Percentiles rank a stretch among this genome's conserved stretches.
phyloP scores from a whole-genome alignment of 1,140 invertebrate genomes.

The Bombus fervidus region DNA sequence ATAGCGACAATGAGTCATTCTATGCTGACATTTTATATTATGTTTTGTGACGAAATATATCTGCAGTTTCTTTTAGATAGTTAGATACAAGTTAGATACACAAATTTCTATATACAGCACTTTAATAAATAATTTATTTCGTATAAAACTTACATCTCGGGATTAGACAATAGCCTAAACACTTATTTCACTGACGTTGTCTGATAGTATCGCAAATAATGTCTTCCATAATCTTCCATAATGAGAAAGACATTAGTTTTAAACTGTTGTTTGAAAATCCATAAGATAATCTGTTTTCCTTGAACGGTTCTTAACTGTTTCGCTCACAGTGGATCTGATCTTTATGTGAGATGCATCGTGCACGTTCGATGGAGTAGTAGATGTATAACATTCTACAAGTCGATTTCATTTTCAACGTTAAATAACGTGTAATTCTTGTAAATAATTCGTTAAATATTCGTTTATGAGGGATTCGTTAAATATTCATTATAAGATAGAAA shows the following conservation, averaged over 20 bases:
- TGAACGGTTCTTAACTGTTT: background rate
- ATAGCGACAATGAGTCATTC: too few species aligned
- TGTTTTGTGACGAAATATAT: too few species aligned
- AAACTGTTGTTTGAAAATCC: background rate
- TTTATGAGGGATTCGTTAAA: background rate
- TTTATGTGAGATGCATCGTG: too few species aligned
- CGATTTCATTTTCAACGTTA: background rate
- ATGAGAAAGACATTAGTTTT: background rate
- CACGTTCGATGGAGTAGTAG: background rate
- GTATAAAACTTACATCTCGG: too few species aligned
- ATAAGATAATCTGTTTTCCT: constrained; percentile 43
- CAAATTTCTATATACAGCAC: too few species aligned
- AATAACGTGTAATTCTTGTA: background rate
- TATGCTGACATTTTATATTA: too few species aligned
- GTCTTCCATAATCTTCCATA: background rate
- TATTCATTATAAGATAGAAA: too few species aligned
- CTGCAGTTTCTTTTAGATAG: too few species aligned
- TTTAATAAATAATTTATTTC: too few species aligned
- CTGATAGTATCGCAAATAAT: constrained; percentile 31
- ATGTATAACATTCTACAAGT: background rate
- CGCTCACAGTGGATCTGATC: background rate
- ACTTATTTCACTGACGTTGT: background rate
- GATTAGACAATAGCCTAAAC: background rate
- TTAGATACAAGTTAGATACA: too few species aligned
- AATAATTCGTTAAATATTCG: background rate